Base-by-base conservation (phyloP, 2,113 vertebrate genomes). In the Alexandromys fortis region DNA sequence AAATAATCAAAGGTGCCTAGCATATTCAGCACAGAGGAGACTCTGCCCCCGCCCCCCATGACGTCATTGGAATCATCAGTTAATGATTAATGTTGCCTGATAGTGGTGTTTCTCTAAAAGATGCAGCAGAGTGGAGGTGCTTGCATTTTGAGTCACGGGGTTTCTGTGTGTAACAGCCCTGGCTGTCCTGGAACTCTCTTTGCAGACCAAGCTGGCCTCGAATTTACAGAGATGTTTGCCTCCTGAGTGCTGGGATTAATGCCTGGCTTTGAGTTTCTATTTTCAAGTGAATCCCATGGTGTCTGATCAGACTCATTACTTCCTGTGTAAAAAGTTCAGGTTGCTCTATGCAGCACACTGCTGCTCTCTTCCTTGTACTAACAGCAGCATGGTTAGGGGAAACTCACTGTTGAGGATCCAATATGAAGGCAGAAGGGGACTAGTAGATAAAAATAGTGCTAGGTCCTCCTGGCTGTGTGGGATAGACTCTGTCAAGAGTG, bases 1-100 rank as follows among this genome's bases (percentile, higher is more conserved):
- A 96, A 95, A 92, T 88, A 95, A 94, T 96, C 93, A 90, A 70
- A 94, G 87, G 7, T 90, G 38, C 58, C 88, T 78, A 70, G 86
- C 38, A 75, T 78, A 83, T 78, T 89, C 79, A 95, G 73, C 93
- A 90, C 42, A 19, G 35, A 68, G 68, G 55, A 38, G 79, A 76
- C 30, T 55, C 26, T 16, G 76, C 30, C 47, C 30, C 52, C 49
- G 3, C 2, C 28, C 61, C 61, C 70, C 70, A 7, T 52, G 77
- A 91, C 88, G 70, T 75, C 49, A 89, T 65, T 89, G 81, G 77
- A 92, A 61, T 47, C 58, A 73, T 5, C 14, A 42, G 55, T 22
- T 81, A 78, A 75, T 93, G 79, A 96, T 90, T 73, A 92, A 58
- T 58, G 65, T 58, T 61, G 30, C 14, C 47, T 30, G 9, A 19